Evolutionary conservation across 2,888 invertebrate species (phyloP), one percentile per base, ranked within the genome.

Genomic region (Dendrolimus houi): DNA sequence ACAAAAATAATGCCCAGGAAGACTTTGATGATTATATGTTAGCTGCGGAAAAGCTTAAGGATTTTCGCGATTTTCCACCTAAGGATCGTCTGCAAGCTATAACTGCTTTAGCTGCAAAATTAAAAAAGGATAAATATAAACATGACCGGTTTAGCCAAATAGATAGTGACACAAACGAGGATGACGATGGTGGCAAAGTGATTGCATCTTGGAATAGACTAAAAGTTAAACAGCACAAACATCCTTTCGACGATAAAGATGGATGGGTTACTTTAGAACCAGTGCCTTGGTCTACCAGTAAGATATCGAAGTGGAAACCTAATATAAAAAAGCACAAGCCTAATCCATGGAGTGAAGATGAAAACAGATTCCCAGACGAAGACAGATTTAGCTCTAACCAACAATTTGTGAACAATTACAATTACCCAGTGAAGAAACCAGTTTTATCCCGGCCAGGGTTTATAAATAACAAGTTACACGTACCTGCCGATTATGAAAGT

Each of bases 181-280:
- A 77, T 7, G 77, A 79, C 55, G 77, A 75, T 54, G 69, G 70
- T 62, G 81, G 81, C 17, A 85, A 87, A 63, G 80, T 86, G 41
- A 81, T 81, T 59, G 85, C 88, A 6, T 76, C 87, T 8, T 91
- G 92, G 92, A 91, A 92, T 74, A 75, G 91, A 62, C 60, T 92
- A 41, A 90, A 92, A 75, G 82, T 91, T 9, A 91, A 91, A 70
- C 91, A 91, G 67, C 91, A 92, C 61, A 91, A 92, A 60, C 92
- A 92, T 69, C 93, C 94, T 0, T 93, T 91, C 62, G 94, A 95
- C 59, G 94, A 95, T 64, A 93, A 93, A 69, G 94, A 94, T 58
- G 95, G 95, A 1, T 96, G 96, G 96, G 95, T 96, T 0, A 93
- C 94, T 1, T 78, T 96, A 58, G 95, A 96, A 64, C 95, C 94